These are phyloP conservation scores for Orussus abietinus DNA, from an alignment of 1,140 invertebrate species.

Conservation along the genomic window DNA sequence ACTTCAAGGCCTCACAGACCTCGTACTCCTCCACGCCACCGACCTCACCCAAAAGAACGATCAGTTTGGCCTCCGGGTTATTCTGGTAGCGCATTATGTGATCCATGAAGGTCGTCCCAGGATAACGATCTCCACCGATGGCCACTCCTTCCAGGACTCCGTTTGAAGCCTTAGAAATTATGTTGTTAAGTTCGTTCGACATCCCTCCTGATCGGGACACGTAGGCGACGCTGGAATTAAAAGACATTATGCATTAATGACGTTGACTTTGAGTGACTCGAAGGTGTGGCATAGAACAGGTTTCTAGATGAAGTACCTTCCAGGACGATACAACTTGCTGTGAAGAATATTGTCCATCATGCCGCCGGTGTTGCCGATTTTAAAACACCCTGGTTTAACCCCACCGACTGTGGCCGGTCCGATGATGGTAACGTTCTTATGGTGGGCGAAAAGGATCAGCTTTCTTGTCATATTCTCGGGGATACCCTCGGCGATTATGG, in stretches of 20 bases:
- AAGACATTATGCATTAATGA: slow-evolving; percentile 14
- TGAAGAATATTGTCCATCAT: slow-evolving; percentile 99
- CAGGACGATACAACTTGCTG: slow-evolving; percentile 93
- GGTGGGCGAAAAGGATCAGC: slow-evolving; percentile 81
- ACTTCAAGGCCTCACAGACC: slow-evolving; percentile 84
- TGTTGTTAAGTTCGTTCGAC: slow-evolving; percentile 99
- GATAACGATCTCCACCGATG: slow-evolving; percentile 99
- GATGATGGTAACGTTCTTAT: slow-evolving; percentile 60
- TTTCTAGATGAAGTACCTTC: too few relatives aligned
- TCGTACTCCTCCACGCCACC: slow-evolving; percentile 99
- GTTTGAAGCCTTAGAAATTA: slow-evolving; percentile 94
- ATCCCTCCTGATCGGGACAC: slow-evolving; percentile 98
- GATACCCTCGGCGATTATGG: slow-evolving; percentile 99
- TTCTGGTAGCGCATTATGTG: slow-evolving; percentile 85
- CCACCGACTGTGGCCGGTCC: slow-evolving; percentile 95
- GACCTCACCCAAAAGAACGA: slow-evolving; percentile 95
- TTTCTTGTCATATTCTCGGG: slow-evolving; percentile 97
- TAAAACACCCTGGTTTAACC: slow-evolving; percentile 98
- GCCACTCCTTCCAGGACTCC: slow-evolving; percentile 98
- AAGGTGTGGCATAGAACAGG: too few relatives aligned
- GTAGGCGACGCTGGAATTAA: slow-evolving; percentile 82
- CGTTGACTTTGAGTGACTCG: neutral
- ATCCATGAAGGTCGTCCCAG: slow-evolving; percentile 97
- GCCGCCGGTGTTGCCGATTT: slow-evolving; percentile 98
- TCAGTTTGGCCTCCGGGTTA: slow-evolving; percentile 84